phyloP scores from a whole-genome alignment of 2,797 vertebrate species.

The Gymnoscopelus microlampas region DNA sequence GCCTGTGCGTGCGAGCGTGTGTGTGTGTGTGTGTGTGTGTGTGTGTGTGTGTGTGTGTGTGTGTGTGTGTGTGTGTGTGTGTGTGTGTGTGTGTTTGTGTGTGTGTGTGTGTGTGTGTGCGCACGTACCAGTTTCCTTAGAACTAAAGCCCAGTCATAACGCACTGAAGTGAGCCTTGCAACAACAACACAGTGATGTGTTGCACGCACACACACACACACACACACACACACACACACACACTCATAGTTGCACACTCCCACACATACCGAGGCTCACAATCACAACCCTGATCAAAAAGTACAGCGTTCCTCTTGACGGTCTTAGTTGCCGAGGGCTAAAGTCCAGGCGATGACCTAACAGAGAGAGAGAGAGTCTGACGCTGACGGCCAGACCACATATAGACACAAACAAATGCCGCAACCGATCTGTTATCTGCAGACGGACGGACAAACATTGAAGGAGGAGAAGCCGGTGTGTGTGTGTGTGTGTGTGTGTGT shows the following conservation, averaged over 20 bases:
- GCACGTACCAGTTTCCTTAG: constrained; percentile 26
- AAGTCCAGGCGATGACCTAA: constrained; percentile 23
- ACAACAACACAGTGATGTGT: constrained; percentile 29
- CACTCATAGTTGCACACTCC: neutral
- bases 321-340: neutral
- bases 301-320: constrained; percentile 13
- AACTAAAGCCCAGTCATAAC: neutral
- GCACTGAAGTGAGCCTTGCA: constrained; percentile 11
- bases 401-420: constrained; percentile 14
- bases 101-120: constrained; percentile 28
- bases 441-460: constrained; percentile 4
- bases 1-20: constrained; percentile 18
- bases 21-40: constrained; percentile 18
- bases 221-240: neutral
- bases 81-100: constrained; percentile 21
- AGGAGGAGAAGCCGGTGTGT: neutral
- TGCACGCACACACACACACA: neutral
- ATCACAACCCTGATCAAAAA: constrained; percentile 1
- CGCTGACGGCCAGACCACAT: neutral
- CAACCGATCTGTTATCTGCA: neutral
- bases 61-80: neutral
- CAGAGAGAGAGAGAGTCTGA: neutral
- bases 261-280: constrained; percentile 9
- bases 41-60: neutral
- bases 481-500: neutral